Base-by-base conservation (phyloP, 2,797 vertebrate genomes). In the Bradypus variegatus region DNA sequence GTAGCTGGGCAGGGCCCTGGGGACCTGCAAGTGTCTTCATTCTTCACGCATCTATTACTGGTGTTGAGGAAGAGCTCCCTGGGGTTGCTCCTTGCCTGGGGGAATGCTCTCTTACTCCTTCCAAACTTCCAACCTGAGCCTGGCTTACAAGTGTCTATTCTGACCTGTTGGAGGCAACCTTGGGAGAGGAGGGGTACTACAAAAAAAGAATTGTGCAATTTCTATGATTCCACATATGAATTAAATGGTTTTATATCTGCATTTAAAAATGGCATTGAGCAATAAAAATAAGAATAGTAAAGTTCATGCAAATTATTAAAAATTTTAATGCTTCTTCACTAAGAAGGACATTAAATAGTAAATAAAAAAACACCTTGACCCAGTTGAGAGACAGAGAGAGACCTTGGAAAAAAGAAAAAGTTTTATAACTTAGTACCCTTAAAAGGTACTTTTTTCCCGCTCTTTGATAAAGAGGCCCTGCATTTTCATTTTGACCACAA, bases 401-500 rank as follows among this genome's bases (percentile, higher is more conserved):
- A 88, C 8, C 70, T 19, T 2, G 25, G 27, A 38, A 76, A 29
- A 76, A 76, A 86, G 60, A 83, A 77, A 83, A 31, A 73, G 8
- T 45, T 85, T 55, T 78, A 65, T 41, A 87, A 36, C 90, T 88
- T 83, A 70, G 48, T 73, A 88, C 10, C 15, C 75, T 89, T 84
- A 21, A 45, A 89, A 15, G 21, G 18, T 4, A 9, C 19, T 8
- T 86, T 75, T 38, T 36, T 33, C 11, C 45, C 85, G 62, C 21
- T 73, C 91, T 94, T 87, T 88, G n/a, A 93, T 84, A 27, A 77
- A 89, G 89, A 15, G 25, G 11, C 77, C 21, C n/a, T 60, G 18
- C 55, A 90, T 85, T 88, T 93, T 84, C 9, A 91, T 62, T 95
- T 86, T 94, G 90, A 90, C 62, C 73, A 93, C 41, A 90, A 77